phyloP scores from a whole-genome alignment of 2,888 invertebrate genomes.

The Epistrophe eligans region DNA sequence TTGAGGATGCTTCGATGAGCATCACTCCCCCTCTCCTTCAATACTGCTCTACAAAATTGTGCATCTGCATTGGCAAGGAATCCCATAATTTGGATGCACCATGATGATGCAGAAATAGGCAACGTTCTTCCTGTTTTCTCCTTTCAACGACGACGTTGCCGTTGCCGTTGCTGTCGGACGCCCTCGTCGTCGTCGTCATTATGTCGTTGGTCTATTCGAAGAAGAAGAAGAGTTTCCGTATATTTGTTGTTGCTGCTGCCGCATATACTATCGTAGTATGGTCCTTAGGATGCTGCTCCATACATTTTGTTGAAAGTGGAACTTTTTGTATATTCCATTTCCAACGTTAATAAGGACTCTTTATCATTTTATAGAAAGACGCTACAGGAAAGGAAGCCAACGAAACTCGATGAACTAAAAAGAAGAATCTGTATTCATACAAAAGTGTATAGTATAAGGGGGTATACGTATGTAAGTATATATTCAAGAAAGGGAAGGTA shows the following conservation, averaged over 20 bases:
- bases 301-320: slow-evolving; percentile 45
- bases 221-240: slow-evolving; percentile 17
- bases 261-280: slow-evolving; percentile 17
- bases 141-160: background rate
- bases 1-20: slow-evolving; percentile 73
- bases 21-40: slow-evolving; percentile 46
- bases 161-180: background rate
- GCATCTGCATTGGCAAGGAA: slow-evolving; percentile 66
- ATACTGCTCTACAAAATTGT: slow-evolving; percentile 45
- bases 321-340: slow-evolving; percentile 48
- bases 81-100: slow-evolving; percentile 71
- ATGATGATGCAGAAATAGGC: slow-evolving; percentile 71
- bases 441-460: background rate
- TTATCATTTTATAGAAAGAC: slow-evolving; percentile 61
- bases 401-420: slow-evolving; percentile 63
- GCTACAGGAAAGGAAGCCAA: slow-evolving; percentile 61
- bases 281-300: slow-evolving; percentile 29
- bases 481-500: background rate
- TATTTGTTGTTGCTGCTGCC: slow-evolving; percentile 18
- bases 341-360: slow-evolving; percentile 63
- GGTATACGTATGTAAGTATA: background rate
- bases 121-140: slow-evolving; percentile 60
- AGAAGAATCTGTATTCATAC: slow-evolving; percentile 34
- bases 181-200: background rate
- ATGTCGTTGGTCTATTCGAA: background rate